phyloP scores from a whole-genome alignment of 1,140 invertebrate genomes.

The Agrypnia vestita region DNA sequence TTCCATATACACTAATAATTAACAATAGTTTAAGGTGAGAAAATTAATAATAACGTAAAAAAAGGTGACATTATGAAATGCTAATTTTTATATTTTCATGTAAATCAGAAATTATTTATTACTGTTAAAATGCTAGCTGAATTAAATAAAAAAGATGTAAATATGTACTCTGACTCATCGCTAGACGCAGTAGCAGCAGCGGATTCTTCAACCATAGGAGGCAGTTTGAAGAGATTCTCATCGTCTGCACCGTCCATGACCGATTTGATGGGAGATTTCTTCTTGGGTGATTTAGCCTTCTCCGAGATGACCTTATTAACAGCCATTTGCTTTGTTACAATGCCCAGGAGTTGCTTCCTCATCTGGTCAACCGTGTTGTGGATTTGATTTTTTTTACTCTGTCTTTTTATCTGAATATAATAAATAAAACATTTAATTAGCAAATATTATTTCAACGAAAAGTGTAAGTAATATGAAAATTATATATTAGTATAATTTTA shows the following conservation, averaged over 20 bases:
- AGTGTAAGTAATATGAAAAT: too few species aligned
- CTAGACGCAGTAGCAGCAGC: conserved; percentile 62
- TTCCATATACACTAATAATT: too few species aligned
- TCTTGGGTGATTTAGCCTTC: conserved; percentile 71
- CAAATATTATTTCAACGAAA: too few species aligned
- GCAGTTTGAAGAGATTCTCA: conserved; percentile 84
- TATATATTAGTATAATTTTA: too few species aligned
- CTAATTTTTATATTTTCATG: too few species aligned
- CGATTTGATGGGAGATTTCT: conserved; percentile 57
- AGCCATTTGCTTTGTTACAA: conserved; percentile 76
- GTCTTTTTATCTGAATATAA: conserved; percentile 79
- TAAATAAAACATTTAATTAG: background rate
- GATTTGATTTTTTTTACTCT: conserved; percentile 84
- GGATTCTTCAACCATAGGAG: conserved; percentile 71
- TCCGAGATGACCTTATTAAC: conserved; percentile 75
- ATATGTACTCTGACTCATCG: conserved; percentile 54
- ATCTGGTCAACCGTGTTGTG: conserved; percentile 82
- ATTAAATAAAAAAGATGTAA: background rate
- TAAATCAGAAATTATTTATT: too few species aligned
- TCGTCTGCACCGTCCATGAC: conserved; percentile 60
- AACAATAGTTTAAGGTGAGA: too few species aligned
- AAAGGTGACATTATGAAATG: too few species aligned
- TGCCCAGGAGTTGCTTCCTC: conserved; percentile 80
- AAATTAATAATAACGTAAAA: too few species aligned
- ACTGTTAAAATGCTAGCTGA: too few species aligned